phyloP scores from a whole-genome alignment of 2,113 vertebrate species.

The Macquaria ambigua region DNA sequence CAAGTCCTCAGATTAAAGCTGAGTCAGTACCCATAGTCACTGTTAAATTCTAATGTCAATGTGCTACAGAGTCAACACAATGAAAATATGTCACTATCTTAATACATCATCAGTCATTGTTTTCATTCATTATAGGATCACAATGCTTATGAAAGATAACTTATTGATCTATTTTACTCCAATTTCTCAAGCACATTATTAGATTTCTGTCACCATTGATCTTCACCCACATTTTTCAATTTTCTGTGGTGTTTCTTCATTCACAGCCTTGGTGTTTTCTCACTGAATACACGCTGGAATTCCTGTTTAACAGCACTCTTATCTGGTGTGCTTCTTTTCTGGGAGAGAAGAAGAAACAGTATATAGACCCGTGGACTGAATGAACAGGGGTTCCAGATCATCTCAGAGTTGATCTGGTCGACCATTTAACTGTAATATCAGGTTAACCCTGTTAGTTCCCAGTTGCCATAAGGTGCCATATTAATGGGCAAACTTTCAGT shows the following conservation, averaged over 20 bases:
- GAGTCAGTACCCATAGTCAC: background rate
- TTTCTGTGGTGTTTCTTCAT: background rate
- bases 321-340: constrained; percentile 1
- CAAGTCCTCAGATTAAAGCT: background rate
- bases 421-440: background rate
- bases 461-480: background rate
- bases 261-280: background rate
- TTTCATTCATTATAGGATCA: background rate
- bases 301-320: too few species aligned
- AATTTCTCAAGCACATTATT: background rate
- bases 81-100: background rate
- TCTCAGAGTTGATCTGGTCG: background rate
- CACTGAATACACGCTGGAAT: too few species aligned
- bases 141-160: background rate
- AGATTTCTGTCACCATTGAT: background rate
- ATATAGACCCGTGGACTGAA: background rate
- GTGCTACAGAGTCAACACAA: background rate
- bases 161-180: background rate
- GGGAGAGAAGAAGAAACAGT: background rate
- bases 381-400: background rate
- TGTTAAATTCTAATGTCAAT: background rate
- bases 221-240: background rate
- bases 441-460: background rate
- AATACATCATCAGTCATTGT: too few species aligned
- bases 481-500: background rate